phyloP scores from a whole-genome alignment of 2,888 invertebrate species.

The Glomeris marginata region DNA sequence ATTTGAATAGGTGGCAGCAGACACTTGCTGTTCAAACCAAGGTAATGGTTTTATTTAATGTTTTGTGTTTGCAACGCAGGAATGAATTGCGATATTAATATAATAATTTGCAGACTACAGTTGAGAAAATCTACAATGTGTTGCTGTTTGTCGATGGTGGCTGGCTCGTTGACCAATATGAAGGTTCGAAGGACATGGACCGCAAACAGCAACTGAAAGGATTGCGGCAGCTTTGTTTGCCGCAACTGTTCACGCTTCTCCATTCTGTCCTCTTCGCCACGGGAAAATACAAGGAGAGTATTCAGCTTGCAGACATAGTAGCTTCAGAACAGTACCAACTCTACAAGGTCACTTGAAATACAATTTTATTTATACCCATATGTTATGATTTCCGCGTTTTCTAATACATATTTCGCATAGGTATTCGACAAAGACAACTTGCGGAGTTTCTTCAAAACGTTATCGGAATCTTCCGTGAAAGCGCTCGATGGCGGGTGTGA shows the following conservation, averaged over 20 bases:
- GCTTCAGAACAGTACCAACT: conserved; percentile 61
- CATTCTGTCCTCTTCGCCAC: conserved; percentile 62
- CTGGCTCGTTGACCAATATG: conserved; percentile 63
- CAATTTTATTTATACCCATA: no score
- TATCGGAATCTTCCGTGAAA: conserved; percentile 60
- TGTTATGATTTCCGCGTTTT: no score
- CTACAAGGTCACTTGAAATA: conserved; percentile 46
- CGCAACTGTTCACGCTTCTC: conserved; percentile 61
- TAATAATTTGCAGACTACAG: conserved; percentile 43
- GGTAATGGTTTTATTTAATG: conserved; percentile 29
- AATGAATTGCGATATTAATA: neutral
- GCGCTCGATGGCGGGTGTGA: conserved; percentile 61
- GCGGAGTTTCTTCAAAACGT: conserved; percentile 54
- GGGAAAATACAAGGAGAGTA: conserved; percentile 57
- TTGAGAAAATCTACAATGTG: conserved; percentile 67
- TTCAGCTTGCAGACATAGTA: conserved; percentile 61
- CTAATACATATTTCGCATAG: conserved; percentile 23
- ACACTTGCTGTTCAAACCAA: conserved; percentile 52
- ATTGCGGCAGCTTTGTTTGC: conserved; percentile 65
- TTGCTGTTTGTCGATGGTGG: conserved; percentile 76
- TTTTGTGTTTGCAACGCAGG: neutral
- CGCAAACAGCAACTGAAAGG: conserved; percentile 55
- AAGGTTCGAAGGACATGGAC: conserved; percentile 25
- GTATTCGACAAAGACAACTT: conserved; percentile 48
- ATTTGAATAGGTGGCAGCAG: conserved; percentile 45